Base-by-base conservation (phyloP, 2,888 invertebrate genomes). In the Anarsia innoxiella region DNA sequence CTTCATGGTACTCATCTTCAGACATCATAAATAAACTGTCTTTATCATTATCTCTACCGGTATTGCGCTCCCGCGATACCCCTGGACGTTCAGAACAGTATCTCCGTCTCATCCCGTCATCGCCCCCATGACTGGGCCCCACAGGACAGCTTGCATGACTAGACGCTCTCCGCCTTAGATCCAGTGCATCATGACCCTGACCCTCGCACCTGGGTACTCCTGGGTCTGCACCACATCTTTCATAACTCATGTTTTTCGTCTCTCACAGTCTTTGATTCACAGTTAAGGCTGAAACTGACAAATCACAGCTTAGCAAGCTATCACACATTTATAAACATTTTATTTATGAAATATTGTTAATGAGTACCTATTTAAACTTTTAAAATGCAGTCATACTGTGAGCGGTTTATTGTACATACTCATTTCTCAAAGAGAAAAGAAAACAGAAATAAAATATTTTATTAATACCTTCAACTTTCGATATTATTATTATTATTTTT, bases 131-230 rank as follows among this genome's bases (percentile, higher is more conserved):
- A 16, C 31, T 31, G 16, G 31, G 14, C 16, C 16, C 16, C 16
- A 15, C 16, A 31, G 31, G 31, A 15, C 31, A 31, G 19, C 31
- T 31, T 15, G 31, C 31, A 31, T 31, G 16, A 31, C 14, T 31
- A 15, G 31, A 16, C 31, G 26, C 27, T 32, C 32, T 19, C 32
- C 32, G 23, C 32, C 23, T 32, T 32, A 12, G 5, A 9, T 11
- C 26, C 13, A 23, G 23, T 19, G 12, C 5, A 2, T 26, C 26
- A 5, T 12, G 26, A 26, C 26, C 26, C 26, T 26, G 26, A 26
- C 26, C 26, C 26, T 26, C 26, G 12, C 11, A 26, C 26, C 26
- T 26, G 26, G 26, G 26, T 26, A 26, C 26, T 11, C 26, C 26
- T 26, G 26, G 26, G 26, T 26, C 26, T 26, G 11, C 26, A 26